These are phyloP conservation scores for Ibidorhyncha struthersii DNA, from an alignment of 2,113 vertebrate genomes.

Conservation along the genomic window DNA sequence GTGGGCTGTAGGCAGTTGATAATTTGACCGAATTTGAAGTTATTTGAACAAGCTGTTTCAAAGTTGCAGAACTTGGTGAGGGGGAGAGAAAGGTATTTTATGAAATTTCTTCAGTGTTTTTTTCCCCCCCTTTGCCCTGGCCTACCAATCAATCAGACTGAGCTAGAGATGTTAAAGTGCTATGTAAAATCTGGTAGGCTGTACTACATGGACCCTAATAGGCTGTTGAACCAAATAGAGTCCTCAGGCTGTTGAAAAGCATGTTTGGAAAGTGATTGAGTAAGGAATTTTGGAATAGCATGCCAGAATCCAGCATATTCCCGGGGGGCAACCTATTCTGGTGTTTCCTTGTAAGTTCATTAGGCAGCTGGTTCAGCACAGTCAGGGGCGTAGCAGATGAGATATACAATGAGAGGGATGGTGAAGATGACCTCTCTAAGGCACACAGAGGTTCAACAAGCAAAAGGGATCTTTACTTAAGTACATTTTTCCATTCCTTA, in stretches of 20 bases:
- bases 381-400: background rate
- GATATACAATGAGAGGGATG: background rate
- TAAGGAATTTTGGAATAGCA: background rate
- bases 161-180: background rate
- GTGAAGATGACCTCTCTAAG: background rate
- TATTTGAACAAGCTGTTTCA: conserved; percentile 2
- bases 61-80: background rate
- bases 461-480: background rate
- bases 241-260: background rate
- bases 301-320: background rate
- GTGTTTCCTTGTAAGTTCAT: background rate
- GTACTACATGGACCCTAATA: background rate
- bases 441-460: background rate
- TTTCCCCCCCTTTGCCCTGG: accelerated
- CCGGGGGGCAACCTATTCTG: background rate
- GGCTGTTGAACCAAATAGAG: background rate
- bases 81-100: background rate
- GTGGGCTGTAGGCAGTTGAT: background rate
- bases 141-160: background rate
- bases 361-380: background rate
- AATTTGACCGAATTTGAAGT: background rate
- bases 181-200: background rate
- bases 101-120: background rate
- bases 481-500: background rate
- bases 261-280: background rate